Conservation (phyloP, 2,888 invertebrate genomes). For the Zonitis immaculata region DNA sequence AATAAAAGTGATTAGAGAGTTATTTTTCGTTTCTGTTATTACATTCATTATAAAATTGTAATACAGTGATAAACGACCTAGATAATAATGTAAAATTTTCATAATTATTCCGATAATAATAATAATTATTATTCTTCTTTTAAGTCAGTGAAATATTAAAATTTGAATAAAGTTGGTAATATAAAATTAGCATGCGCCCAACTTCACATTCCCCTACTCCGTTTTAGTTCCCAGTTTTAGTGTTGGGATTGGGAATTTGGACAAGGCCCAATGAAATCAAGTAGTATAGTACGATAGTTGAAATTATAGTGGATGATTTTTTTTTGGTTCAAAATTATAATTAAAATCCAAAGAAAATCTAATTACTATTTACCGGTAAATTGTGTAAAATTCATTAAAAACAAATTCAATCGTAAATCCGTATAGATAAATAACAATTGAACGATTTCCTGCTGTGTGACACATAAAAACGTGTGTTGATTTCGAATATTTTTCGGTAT, state of each 20-base stretch:
- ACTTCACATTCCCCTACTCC: conserved; percentile 13
- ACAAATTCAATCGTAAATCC: not conserved
- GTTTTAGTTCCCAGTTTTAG: conserved; percentile 14
- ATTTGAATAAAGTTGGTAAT: conserved; percentile 11
- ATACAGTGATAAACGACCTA: not conserved
- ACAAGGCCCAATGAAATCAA: conserved; percentile 18
- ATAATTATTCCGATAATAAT: no score
- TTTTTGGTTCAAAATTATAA: not conserved
- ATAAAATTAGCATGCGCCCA: conserved; percentile 12
- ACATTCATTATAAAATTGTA: not conserved
- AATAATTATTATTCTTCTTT: not conserved
- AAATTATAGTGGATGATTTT: not conserved
- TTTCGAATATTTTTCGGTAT: conserved; percentile 21
- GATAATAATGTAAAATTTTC: not conserved
- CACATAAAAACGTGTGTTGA: conserved; percentile 12
- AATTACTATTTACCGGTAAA: not conserved
- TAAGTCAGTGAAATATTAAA: not conserved
- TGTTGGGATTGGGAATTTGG: conserved; percentile 17
- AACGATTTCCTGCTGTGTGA: not conserved
- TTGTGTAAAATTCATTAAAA: not conserved
- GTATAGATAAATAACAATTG: not conserved
- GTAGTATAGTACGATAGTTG: conserved; percentile 8
- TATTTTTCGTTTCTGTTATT: not conserved
- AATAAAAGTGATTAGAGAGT: not conserved
- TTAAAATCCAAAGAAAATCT: not conserved